A percentile compares a stretch with the other conserved stretches of the same genome.
phyloP scores from a whole-genome alignment of 2,797 vertebrate genomes.

The Oreochromis grahami region DNA sequence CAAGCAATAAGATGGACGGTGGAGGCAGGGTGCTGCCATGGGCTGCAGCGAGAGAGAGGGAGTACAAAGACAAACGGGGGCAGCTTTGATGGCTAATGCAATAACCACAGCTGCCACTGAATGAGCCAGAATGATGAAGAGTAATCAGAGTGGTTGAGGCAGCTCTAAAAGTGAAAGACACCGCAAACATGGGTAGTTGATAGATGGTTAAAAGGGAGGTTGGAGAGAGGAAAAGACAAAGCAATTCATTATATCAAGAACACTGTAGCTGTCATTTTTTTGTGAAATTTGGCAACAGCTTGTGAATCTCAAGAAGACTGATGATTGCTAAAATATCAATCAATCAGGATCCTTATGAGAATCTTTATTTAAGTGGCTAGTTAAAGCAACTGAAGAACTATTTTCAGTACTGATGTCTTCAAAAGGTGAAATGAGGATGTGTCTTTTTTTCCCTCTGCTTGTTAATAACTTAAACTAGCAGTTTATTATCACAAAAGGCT shows the following conservation, averaged over 20 bases:
- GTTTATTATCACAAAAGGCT: neutral
- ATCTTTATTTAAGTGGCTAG: neutral
- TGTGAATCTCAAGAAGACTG: neutral
- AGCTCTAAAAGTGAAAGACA: neutral
- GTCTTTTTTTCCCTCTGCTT: neutral
- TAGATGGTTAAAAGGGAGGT: neutral
- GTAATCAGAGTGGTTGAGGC: neutral
- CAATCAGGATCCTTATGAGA: neutral
- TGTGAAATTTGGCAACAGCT: neutral
- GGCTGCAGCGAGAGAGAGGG: neutral
- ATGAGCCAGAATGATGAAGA: neutral
- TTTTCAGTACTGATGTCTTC: neutral
- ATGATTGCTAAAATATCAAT: neutral
- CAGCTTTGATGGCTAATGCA: slow-evolving; percentile 28
- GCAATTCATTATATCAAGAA: neutral
- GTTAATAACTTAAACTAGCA: neutral
- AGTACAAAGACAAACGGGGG: neutral
- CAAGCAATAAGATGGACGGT: slow-evolving; percentile 27
- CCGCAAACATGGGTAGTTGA: neutral
- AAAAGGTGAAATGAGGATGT: neutral
- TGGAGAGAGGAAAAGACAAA: neutral
- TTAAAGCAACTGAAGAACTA: neutral
- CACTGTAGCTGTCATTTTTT: neutral
- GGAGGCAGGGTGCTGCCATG: neutral
- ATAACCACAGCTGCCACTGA: slow-evolving; percentile 25